Conservation (phyloP, 2,797 vertebrate species). For the Strix occidentalis region DNA sequence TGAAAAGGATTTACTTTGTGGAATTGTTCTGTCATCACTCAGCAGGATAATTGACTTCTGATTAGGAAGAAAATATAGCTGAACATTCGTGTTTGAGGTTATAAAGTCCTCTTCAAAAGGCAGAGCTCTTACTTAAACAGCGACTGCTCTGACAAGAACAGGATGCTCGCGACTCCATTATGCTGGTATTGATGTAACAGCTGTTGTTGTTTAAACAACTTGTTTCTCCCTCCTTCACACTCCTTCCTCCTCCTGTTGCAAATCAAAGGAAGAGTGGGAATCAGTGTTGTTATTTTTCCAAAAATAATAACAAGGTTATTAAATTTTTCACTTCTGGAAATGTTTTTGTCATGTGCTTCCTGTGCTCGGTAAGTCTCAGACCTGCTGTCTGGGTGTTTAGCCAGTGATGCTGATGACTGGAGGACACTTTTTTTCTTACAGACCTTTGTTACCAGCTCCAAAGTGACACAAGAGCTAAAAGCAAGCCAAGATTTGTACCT, state of each 20-base stretch:
- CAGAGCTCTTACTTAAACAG: background rate
- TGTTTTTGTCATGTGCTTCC: background rate
- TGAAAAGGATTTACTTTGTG: background rate
- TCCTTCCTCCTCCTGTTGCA: constrained; percentile 3
- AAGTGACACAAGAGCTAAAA: background rate
- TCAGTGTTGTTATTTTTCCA: background rate
- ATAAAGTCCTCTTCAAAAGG: constrained; percentile 26
- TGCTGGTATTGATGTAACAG: background rate
- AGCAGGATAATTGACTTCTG: constrained; percentile 14
- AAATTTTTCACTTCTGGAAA: background rate
- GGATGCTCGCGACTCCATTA: background rate
- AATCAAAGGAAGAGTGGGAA: constrained; percentile 13
- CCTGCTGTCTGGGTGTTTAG: background rate
- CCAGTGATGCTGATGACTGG: background rate
- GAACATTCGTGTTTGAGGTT: background rate
- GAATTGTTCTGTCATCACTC: constrained; percentile 24
- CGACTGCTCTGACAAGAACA: background rate
- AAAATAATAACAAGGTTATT: background rate
- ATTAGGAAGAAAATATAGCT: background rate
- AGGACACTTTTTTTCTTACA: background rate
- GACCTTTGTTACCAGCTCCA: background rate
- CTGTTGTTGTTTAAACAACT: constrained; percentile 29
- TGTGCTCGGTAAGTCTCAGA: background rate
- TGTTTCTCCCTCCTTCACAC: background rate
- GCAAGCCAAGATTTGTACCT: background rate